Base-by-base conservation (phyloP, 2,113 vertebrate genomes). In the Cinclus mexicanus region DNA sequence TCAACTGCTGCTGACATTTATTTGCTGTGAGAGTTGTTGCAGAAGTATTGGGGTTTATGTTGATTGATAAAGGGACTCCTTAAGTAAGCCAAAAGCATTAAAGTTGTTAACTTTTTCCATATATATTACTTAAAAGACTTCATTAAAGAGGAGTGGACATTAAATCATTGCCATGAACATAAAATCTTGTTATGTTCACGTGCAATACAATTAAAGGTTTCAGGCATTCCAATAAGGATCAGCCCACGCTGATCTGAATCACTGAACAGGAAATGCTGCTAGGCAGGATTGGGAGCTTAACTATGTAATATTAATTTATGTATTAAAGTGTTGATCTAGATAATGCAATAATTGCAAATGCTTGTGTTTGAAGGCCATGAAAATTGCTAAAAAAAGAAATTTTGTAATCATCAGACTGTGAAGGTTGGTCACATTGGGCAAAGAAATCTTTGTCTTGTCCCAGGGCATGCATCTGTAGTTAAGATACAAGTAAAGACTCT, bases 211-310 rank as follows among this genome's bases (percentile, higher is more conserved):
- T 89, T 94, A 92, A 97, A 91, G 55, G 69, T 97, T 93, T 96
- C 74, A 92, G 83, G 84, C 77, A 92, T 96, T 96, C 94, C 96
- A 76, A 9, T 56, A 95, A 81, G 70, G 95, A 96, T 92, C 68
- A 96, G 65, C 90, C 88, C 94, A 95, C 44, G 5, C 93, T 95
- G 94, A 93, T 95, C 65, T 23, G 1, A 97, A 90, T 91, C 94
- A 75, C 93, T 95, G 94, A 96, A 86, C 92, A 94, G 95, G 79
- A 96, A 95, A 96, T 90, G 93, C 93, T 96, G 76, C 80, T 56
- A 90, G 92, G 85, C 87, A 96, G 71, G 80, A 93, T 57, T 79
- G 72, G 37, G 46, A 81, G 57, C 68, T 81, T 71, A 82, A 72
- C 83, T 84, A 78, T 89, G 91, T 81, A 82, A 93, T 92, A 93